Base-by-base conservation (phyloP, 35 echinoderm and acorn worm species). In the Lytechinus pictus region DNA sequence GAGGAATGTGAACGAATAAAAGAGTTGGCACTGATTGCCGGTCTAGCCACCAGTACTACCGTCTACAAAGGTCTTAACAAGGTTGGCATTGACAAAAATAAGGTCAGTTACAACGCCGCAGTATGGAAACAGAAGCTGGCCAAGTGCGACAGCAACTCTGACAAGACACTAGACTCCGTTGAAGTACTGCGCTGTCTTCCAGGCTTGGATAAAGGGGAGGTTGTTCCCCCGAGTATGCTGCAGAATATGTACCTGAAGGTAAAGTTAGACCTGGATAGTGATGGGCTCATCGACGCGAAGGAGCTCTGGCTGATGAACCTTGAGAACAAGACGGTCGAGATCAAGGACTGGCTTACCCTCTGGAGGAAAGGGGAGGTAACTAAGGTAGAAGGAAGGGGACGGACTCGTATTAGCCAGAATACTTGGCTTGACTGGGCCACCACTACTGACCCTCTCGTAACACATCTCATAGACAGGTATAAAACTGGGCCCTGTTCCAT, bases 291-390 rank as follows among this genome's bases (percentile, higher is more conserved):
- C 24, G 52, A 90, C 24, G 28, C 29, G 13, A 90, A 54, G 52
- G 88, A 90, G 24, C 88, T 90, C 52, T 90, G 88, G 88, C 27
- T 90, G 88, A 90, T 90, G 28, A 10, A 54, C 19, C 88, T 90
- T 12, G 29, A 44, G 28, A 90, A 90, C 88, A 90, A 90, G 52
- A 90, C 33, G 27, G 24, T 27, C 10, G 52, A 54, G 27, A 90
- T 90, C 52, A 10, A 54, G 16, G 88, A 90, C 2, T 90, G 88
- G 88, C 88, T 90, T 12, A 12, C 28, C 29, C 88, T 4, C 0
- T 90, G 88, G 88, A 28, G 88, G 7, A 21, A 9, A 27, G 88
- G 88, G 8, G 52, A 44, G 11, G 16, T 90, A 12, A 10, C 88
- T 21, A 4, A 44, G 52, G 52, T 52, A 1, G 0, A 4, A 24